Evolutionary conservation across 2,888 invertebrate species (phyloP).

Genomic region (Drosophila paracracens): DNA sequence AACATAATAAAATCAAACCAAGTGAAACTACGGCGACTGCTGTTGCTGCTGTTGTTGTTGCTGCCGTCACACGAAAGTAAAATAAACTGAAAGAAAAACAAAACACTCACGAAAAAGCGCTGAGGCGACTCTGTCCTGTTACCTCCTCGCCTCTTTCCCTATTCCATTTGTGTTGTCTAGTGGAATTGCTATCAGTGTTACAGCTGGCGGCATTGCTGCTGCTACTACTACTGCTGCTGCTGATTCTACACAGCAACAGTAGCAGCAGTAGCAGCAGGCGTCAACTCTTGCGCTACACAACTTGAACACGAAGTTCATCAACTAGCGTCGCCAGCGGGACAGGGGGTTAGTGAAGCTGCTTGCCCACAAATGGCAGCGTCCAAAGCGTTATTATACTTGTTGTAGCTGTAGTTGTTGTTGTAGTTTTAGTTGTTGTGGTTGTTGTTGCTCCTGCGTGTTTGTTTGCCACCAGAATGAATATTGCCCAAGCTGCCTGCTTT

Average conservation of each 20-base stretch:
- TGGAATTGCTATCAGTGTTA: constrained; percentile 80
- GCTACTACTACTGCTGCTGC: constrained; percentile 1
- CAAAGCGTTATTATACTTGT: constrained; percentile 69
- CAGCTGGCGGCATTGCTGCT: constrained; percentile 67
- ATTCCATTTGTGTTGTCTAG: constrained; percentile 69
- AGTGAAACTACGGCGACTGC: constrained; percentile 67
- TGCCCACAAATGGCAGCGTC: constrained; percentile 75
- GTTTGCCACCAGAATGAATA: constrained; percentile 77
- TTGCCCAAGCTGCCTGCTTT: constrained; percentile 60
- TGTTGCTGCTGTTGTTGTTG: constrained; percentile 11
- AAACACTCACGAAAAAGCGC: constrained; percentile 74
- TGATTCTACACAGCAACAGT: constrained; percentile 36
- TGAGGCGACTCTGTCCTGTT: constrained; percentile 49
- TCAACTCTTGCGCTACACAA: constrained; percentile 81
- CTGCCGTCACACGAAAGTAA: constrained; percentile 75
- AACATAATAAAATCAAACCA: constrained; percentile 81
- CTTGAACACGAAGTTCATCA: constrained; percentile 80
- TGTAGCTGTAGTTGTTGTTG: constrained; percentile 38
- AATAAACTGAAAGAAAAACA: constrained; percentile 79
- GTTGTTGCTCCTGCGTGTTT: constrained; percentile 70
- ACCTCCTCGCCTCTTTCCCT: neutral
- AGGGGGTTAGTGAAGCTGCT: constrained; percentile 8
- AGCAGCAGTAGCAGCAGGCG: constrained; percentile 67
- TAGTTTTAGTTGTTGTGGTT: constrained; percentile 19
- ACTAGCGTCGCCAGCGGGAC: constrained; percentile 49